Evolutionary conservation across 2,113 vertebrate species (phyloP).

Genomic region (Neoarius graeffei): DNA sequence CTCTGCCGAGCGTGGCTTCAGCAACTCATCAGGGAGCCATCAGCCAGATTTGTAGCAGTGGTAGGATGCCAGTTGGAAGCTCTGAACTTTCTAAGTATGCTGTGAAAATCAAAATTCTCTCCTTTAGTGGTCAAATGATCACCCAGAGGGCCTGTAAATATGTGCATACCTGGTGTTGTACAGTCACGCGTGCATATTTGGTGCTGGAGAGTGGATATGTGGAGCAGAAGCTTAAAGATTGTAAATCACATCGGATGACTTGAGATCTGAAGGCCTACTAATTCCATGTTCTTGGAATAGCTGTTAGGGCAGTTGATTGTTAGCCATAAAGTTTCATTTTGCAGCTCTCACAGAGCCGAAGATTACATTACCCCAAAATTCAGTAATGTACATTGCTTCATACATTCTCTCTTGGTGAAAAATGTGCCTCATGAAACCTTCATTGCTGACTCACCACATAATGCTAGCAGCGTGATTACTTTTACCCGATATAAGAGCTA

Average conservation of each 20-base stretch:
- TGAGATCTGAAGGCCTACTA: neutral
- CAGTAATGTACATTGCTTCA: neutral
- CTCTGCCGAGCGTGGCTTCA: slow-evolving; percentile 33
- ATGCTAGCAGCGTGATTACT: neutral
- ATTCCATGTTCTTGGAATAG: slow-evolving; percentile 20
- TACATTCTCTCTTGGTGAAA: slow-evolving; percentile 2
- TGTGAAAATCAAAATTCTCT: slow-evolving; percentile 49
- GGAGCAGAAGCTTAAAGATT: neutral
- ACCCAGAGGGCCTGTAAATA: slow-evolving; percentile 35
- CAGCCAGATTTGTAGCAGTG: slow-evolving; percentile 37
- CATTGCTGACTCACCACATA: neutral
- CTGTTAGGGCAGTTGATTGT: slow-evolving; percentile 1
- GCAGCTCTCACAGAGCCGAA: slow-evolving; percentile 2
- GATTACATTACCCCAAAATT: neutral
- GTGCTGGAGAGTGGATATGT: slow-evolving; percentile 22
- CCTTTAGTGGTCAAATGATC: slow-evolving; percentile 20
- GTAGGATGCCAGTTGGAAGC: slow-evolving; percentile 44
- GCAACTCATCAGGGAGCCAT: slow-evolving; percentile 38
- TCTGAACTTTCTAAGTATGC: slow-evolving; percentile 37
- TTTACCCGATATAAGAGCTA: neutral
- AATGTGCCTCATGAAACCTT: neutral
- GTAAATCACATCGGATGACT: neutral
- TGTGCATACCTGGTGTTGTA: slow-evolving; percentile 24
- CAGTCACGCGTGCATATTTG: slow-evolving; percentile 18
- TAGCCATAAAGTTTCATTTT: neutral